These are phyloP conservation scores for Camponotus floridanus DNA, from an alignment of 1,140 invertebrate genomes.

Conservation along the genomic window DNA sequence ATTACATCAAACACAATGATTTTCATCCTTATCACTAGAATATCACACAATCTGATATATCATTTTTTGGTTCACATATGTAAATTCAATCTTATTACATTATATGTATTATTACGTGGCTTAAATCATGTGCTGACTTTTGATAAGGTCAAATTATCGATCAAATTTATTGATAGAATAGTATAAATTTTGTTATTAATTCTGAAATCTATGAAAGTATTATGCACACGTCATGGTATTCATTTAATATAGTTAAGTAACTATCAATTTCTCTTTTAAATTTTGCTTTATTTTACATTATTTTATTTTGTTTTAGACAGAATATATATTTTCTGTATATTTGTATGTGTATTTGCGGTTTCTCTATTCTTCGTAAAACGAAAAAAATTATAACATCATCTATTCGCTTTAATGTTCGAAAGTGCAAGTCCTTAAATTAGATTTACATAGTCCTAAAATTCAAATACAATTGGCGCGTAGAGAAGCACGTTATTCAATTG, in stretches of 20 bases:
- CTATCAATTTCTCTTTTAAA: neutral
- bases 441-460: constrained; percentile 13
- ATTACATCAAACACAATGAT: neutral
- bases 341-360: neutral
- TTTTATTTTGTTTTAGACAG: neutral
- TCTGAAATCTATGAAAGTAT: neutral
- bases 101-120: neutral
- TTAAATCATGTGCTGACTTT: neutral
- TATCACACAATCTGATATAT: neutral
- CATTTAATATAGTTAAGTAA: neutral
- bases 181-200: neutral
- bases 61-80: neutral
- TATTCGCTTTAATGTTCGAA: neutral
- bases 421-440: constrained; percentile 14
- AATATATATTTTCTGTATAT: neutral
- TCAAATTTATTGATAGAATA: neutral
- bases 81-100: constrained; percentile 17
- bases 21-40: neutral
- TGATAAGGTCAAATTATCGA: constrained; percentile 27
- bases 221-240: neutral
- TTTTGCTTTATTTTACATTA: constrained; percentile 5
- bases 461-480: constrained; percentile 10
- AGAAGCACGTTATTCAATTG: constrained; percentile 44
- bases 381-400: neutral
- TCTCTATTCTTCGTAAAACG: neutral